phyloP scores from a whole-genome alignment of 2,888 invertebrate species.

The Tetanocera ferruginea region DNA sequence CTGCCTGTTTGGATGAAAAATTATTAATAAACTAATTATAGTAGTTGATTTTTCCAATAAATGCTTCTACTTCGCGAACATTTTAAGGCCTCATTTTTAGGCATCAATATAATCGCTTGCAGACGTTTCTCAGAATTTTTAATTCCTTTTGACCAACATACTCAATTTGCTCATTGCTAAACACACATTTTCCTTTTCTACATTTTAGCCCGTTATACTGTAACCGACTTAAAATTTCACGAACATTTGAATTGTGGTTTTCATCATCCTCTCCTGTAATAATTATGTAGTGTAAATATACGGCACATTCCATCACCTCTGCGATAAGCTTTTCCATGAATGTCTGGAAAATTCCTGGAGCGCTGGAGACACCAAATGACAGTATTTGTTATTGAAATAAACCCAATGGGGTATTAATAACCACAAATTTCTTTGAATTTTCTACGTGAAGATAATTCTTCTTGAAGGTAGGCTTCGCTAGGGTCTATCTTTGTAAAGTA shows the following conservation, averaged over 20 bases:
- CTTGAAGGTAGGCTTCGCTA: neutral
- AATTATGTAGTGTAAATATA: slow-evolving; percentile 40
- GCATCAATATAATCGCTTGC: slow-evolving; percentile 35
- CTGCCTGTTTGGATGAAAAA: slow-evolving; percentile 38
- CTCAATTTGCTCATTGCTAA: slow-evolving; percentile 20
- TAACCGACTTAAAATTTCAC: slow-evolving; percentile 17
- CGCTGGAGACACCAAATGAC: neutral
- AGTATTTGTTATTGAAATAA: slow-evolving; percentile 28
- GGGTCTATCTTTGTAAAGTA: neutral
- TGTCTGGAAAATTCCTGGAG: neutral
- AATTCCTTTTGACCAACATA: slow-evolving; percentile 13
- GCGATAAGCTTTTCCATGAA: neutral
- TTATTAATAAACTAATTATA: slow-evolving; percentile 43
- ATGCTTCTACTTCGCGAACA: slow-evolving; percentile 1
- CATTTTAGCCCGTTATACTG: slow-evolving; percentile 35
- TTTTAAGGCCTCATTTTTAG: neutral
- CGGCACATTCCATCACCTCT: slow-evolving; percentile 13
- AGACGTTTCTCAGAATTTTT: neutral
- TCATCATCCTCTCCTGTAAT: slow-evolving; percentile 34
- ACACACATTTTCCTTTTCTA: slow-evolving; percentile 31
- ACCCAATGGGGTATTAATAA: neutral
- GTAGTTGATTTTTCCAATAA: slow-evolving; percentile 44
- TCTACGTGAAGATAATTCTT: neutral
- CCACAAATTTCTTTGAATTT: neutral
- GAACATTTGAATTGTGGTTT: slow-evolving; percentile 28